These are phyloP conservation scores for Chaenocephalus aceratus DNA, from an alignment of 2,113 vertebrate genomes.

Conservation along the genomic window DNA sequence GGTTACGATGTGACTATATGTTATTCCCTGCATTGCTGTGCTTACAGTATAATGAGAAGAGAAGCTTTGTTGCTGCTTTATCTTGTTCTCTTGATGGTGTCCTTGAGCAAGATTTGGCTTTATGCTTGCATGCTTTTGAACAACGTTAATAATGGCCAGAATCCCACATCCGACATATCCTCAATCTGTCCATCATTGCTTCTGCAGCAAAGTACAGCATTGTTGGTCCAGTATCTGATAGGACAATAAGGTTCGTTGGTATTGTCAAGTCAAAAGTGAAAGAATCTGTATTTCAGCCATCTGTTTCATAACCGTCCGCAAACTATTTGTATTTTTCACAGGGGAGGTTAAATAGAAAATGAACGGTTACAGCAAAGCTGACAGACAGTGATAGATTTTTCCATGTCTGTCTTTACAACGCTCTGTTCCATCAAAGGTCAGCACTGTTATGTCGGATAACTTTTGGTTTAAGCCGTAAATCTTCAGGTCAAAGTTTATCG, in stretches of 20 bases:
- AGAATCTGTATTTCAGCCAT: not conserved
- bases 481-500: no score
- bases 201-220: slow-evolving; percentile 15
- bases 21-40: slow-evolving; percentile 1
- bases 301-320: not conserved
- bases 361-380: not conserved
- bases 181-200: slow-evolving; percentile 34
- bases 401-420: no score
- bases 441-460: no score
- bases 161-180: slow-evolving; percentile 7
- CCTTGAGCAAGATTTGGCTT: slow-evolving; percentile 22
- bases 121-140: slow-evolving; percentile 8
- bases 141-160: not conserved
- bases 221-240: slow-evolving; percentile 4
- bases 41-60: not conserved
- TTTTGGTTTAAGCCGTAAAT: no score
- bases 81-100: not conserved
- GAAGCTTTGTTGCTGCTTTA: slow-evolving; percentile 2
- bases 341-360: not conserved
- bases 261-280: not conserved
- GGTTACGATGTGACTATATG: slow-evolving; percentile 13
- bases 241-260: not conserved
- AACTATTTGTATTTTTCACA: not conserved
- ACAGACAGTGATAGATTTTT: no score
- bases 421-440: no score